phyloP scores from a whole-genome alignment of 2,797 vertebrate genomes.

The Carduelis carduelis region DNA sequence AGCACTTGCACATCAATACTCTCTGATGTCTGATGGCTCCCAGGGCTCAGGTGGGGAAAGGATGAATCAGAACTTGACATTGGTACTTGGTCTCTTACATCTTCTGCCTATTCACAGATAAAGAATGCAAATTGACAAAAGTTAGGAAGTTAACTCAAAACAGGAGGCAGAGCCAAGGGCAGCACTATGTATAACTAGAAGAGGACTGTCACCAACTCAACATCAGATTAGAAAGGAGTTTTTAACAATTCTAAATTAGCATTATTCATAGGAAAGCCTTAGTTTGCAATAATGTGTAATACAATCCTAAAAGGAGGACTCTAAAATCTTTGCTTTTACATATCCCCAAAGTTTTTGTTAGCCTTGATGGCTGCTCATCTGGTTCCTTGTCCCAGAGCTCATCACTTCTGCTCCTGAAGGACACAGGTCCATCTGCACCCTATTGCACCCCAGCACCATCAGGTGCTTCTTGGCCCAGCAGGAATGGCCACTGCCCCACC shows the following conservation, averaged over 20 bases:
- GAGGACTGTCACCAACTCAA: not conserved
- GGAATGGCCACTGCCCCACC: not conserved
- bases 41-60: not conserved
- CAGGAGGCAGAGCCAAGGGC: not conserved
- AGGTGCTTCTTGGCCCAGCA: not conserved
- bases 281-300: not conserved
- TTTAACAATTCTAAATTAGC: not conserved
- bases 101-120: not conserved
- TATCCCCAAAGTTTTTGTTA: not conserved
- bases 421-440: not conserved
- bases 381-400: not conserved
- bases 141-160: not conserved
- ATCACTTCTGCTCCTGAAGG: not conserved
- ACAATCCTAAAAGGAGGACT: not conserved
- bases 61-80: not conserved
- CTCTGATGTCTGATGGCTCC: not conserved
- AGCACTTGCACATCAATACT: not conserved
- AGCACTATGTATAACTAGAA: fast-evolving
- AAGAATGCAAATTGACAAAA: not conserved
- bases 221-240: not conserved
- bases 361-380: not conserved
- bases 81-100: not conserved
- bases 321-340: not conserved
- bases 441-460: not conserved
- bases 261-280: not conserved